Evolutionary conservation across 2,113 vertebrate species (phyloP).

Genomic region (Mesocricetus auratus): DNA sequence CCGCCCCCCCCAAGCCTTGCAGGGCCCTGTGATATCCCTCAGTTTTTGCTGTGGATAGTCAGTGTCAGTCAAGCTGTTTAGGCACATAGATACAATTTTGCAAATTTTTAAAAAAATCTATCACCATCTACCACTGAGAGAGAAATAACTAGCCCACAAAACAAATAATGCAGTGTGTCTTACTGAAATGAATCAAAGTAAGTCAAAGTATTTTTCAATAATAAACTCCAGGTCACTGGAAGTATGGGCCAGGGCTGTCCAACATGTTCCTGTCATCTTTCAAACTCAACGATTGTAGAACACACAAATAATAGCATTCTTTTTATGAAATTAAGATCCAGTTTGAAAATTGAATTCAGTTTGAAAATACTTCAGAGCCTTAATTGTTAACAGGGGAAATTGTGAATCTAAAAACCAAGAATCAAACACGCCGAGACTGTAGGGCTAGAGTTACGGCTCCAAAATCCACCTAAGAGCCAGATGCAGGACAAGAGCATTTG

Average conservation of each 20-base stretch:
- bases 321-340: conserved; percentile 41
- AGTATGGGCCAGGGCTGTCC: background rate
- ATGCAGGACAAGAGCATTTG: background rate
- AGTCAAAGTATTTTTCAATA: conserved; percentile 34
- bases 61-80: background rate
- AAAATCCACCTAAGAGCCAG: background rate
- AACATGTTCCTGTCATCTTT: conserved; percentile 9
- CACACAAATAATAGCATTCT: conserved; percentile 13
- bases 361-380: conserved; percentile 14
- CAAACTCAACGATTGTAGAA: background rate
- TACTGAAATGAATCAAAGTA: background rate
- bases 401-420: background rate
- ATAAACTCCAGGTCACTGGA: background rate
- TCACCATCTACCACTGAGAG: background rate
- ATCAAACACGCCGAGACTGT: background rate
- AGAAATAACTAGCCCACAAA: background rate
- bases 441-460: background rate
- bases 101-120: background rate
- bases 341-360: background rate
- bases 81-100: background rate
- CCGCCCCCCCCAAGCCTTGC: background rate
- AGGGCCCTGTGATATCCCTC: background rate
- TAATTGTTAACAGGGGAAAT: background rate
- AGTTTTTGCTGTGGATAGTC: background rate
- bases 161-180: background rate